phyloP scores from a whole-genome alignment of 92 coral and sea anemone genomes.

The Meandrina meandrites region DNA sequence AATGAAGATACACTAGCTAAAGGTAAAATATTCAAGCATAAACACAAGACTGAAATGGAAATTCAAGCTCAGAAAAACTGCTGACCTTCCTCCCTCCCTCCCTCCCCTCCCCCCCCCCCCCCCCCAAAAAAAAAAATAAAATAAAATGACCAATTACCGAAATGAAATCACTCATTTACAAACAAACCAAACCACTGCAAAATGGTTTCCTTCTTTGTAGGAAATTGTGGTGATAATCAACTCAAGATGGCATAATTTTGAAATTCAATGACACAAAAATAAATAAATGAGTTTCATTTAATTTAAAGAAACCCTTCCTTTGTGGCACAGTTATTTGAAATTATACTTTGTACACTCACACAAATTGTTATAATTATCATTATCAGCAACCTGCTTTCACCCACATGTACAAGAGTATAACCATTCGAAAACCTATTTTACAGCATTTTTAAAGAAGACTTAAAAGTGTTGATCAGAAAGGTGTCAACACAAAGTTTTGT shows the following conservation, averaged over 20 bases:
- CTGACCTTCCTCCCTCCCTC: no score
- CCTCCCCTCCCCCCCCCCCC: no score
- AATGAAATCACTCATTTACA: background rate
- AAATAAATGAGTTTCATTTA: background rate
- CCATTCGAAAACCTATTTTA: background rate
- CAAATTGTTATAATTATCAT: no score
- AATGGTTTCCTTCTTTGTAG: background rate
- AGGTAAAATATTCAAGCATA: no score
- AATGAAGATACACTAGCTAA: no score
- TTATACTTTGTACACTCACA: background rate
- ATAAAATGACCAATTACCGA: no score
- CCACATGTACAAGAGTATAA: background rate
- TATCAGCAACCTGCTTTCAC: background rate
- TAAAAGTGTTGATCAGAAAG: background rate
- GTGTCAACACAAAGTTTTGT: no score
- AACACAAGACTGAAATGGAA: no score
- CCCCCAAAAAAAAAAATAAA: no score
- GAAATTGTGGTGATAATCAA: background rate
- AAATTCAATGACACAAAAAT: background rate
- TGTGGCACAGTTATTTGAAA: no score
- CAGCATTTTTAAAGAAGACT: background rate
- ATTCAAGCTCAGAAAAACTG: no score
- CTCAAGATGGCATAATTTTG: background rate
- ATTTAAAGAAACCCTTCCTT: background rate
- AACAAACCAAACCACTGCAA: background rate